Conservation (phyloP, 2,888 invertebrate genomes). For the Cetonia aurata region DNA sequence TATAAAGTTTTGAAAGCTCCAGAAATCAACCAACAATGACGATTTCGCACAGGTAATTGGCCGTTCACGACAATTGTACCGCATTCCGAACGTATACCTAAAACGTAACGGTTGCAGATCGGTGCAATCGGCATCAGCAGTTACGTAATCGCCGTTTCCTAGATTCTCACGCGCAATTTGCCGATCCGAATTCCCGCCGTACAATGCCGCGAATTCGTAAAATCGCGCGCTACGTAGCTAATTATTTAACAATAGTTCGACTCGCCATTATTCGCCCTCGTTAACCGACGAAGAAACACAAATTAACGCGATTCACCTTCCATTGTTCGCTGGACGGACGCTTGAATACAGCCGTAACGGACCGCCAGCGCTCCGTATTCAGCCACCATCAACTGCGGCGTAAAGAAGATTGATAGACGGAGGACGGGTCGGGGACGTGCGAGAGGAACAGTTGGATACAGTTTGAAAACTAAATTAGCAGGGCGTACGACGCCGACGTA, state of each 20-base stretch:
- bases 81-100: no score
- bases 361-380: neutral
- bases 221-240: constrained; percentile 14
- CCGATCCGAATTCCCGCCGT: neutral
- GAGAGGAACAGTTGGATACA: neutral
- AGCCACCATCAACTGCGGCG: constrained; percentile 5
- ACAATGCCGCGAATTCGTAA: constrained; percentile 22
- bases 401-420: neutral
- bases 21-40: no score
- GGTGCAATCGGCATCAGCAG: no score
- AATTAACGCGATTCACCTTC: constrained; percentile 29
- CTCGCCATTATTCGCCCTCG: constrained; percentile 17
- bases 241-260: constrained; percentile 32
- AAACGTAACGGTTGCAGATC: no score
- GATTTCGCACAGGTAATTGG: no score
- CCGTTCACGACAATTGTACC: no score
- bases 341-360: constrained; percentile 3
- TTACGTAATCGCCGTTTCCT: no score
- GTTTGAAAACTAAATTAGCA: constrained; percentile 33
- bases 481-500: constrained; percentile 4
- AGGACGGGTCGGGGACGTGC: neutral
- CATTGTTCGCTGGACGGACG: constrained; percentile 12
- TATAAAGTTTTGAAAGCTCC: no score
- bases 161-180: no score
- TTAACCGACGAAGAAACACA: constrained; percentile 29